phyloP scores from a whole-genome alignment of 2,113 vertebrate species.

The Blennius ocellaris region DNA sequence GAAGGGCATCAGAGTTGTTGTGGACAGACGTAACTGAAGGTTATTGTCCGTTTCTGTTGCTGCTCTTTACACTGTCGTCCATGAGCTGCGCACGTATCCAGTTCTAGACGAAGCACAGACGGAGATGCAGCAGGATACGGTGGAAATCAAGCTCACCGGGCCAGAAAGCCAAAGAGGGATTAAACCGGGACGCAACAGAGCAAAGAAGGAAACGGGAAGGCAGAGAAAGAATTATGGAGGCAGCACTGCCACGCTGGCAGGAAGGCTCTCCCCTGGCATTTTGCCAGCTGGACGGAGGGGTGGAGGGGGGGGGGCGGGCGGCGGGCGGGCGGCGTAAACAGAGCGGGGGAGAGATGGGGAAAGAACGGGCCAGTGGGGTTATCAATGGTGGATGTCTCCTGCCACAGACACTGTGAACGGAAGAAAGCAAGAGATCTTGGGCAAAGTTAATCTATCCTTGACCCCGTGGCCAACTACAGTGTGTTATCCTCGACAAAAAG shows the following conservation, averaged over 20 bases:
- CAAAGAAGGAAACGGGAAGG: slow-evolving; percentile 53
- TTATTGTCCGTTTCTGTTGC: slow-evolving; percentile 4
- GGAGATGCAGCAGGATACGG: slow-evolving; percentile 28
- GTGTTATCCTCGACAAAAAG: slow-evolving; percentile 58
- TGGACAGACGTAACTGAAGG: no score
- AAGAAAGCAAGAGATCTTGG: slow-evolving; percentile 49
- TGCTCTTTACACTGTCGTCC: neutral
- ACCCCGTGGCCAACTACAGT: slow-evolving; percentile 48
- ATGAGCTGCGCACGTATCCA: slow-evolving; percentile 5
- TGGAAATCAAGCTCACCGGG: slow-evolving; percentile 14
- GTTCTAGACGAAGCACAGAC: neutral
- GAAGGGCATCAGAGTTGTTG: no score
- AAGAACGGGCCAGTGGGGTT: slow-evolving; percentile 50
- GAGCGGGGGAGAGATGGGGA: slow-evolving; percentile 21
- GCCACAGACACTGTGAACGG: slow-evolving; percentile 37
- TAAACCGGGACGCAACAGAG: slow-evolving; percentile 39
- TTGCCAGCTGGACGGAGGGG: slow-evolving; percentile 60
- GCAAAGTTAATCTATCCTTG: slow-evolving; percentile 67
- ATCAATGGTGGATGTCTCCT: slow-evolving; percentile 48
- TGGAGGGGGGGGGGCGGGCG: no score
- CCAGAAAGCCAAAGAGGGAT: slow-evolving; percentile 12
- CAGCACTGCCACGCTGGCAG: slow-evolving; percentile 84
- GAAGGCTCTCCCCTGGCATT: slow-evolving; percentile 74
- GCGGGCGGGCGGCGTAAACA: no score
- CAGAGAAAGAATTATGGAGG: slow-evolving; percentile 67